phyloP scores from a whole-genome alignment of 2,113 vertebrate species.

The Atherinomorus stipes region DNA sequence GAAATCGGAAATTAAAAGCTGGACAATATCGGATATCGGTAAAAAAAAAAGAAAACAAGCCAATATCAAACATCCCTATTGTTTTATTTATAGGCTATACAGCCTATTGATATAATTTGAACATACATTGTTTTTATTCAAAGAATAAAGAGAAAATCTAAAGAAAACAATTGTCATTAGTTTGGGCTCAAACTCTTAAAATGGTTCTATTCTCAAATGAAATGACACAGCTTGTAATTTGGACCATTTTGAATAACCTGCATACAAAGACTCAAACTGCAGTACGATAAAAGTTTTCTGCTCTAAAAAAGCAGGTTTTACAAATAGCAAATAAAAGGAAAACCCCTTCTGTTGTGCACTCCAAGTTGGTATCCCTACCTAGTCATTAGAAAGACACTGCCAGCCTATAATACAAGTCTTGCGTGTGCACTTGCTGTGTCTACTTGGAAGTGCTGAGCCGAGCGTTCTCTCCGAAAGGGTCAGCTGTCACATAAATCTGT shows the following conservation, averaged over 20 bases:
- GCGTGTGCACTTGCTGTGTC: slow-evolving; percentile 10
- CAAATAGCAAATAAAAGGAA: neutral
- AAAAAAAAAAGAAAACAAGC: too few relatives aligned
- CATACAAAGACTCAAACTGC: too few relatives aligned
- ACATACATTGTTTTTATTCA: neutral
- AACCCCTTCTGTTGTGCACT: neutral
- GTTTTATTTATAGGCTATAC: too few relatives aligned
- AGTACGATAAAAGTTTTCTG: too few relatives aligned
- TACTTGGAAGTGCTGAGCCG: slow-evolving; percentile 51
- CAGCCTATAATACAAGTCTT: slow-evolving; percentile 17
- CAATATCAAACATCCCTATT: too few relatives aligned
- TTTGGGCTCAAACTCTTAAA: neutral
- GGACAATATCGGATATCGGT: too few relatives aligned
- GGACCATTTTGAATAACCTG: too few relatives aligned
- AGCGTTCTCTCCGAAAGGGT: slow-evolving; percentile 38
- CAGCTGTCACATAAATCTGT: slow-evolving; percentile 58
- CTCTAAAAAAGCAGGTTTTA: neutral
- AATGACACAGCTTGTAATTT: too few relatives aligned
- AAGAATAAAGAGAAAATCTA: neutral
- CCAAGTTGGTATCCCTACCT: neutral
- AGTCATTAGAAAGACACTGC: neutral
- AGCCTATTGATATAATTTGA: too few relatives aligned
- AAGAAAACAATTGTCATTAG: neutral
- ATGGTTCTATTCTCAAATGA: too few relatives aligned
- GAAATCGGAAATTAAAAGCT: too few relatives aligned